phyloP scores from a whole-genome alignment of 2,113 vertebrate genomes.

The Sturnus vulgaris region DNA sequence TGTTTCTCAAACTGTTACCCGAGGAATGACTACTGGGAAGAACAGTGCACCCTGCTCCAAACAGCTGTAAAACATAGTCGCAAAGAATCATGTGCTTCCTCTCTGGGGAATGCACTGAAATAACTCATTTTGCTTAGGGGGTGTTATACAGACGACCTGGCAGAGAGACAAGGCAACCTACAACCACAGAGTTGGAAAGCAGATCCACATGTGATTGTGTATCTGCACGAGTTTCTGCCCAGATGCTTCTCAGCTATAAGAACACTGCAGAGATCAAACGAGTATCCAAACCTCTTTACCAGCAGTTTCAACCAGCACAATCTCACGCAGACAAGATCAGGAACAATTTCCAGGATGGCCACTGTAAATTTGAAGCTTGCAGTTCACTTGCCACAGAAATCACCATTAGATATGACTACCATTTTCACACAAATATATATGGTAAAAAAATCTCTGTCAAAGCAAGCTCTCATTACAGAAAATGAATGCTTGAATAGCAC shows the following conservation, averaged over 20 bases:
- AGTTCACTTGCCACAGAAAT: background rate
- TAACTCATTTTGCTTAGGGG: background rate
- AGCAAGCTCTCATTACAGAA: background rate
- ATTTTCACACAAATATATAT: background rate
- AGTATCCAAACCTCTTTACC: background rate
- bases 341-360: background rate
- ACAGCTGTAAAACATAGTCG: background rate
- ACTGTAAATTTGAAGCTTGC: background rate
- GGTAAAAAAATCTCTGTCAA: background rate
- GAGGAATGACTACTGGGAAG: background rate
- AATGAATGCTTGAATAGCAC: background rate
- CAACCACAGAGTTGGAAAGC: background rate
- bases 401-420: background rate
- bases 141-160: background rate
- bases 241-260: background rate
- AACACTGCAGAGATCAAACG: background rate
- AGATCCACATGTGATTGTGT: background rate
- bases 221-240: background rate
- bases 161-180: background rate
- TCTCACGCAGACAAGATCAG: background rate
- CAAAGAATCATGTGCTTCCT: fast-evolving
- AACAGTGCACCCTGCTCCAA: background rate
- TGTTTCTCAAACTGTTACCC: background rate
- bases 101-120: background rate
- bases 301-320: background rate